These are phyloP conservation scores for Mellivora capensis DNA, from an alignment of 2,113 vertebrate genomes.

Conservation along the genomic window DNA sequence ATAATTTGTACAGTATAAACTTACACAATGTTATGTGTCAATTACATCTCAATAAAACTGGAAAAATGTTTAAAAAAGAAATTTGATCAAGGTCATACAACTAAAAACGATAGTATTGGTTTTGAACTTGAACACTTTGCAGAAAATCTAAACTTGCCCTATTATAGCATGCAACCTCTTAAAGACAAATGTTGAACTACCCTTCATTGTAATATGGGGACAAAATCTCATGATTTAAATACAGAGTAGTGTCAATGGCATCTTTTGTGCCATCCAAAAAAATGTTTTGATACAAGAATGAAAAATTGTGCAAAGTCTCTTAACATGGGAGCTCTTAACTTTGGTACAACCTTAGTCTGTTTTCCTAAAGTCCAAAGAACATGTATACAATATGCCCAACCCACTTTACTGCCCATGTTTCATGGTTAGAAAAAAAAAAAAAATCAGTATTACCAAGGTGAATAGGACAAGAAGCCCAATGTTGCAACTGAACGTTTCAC, in stretches of 20 bases:
- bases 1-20: background rate
- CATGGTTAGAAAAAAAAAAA: background rate
- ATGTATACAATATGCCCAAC: background rate
- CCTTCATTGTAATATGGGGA: background rate
- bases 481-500: background rate
- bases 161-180: background rate
- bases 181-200: background rate
- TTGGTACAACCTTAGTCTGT: background rate
- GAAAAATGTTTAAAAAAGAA: background rate
- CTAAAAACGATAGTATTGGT: background rate
- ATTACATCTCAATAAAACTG: background rate
- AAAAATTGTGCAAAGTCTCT: background rate
- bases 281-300: background rate
- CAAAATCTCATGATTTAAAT: background rate
- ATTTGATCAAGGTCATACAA: background rate
- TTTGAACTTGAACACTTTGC: background rate
- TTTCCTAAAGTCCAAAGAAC: conserved; percentile 17
- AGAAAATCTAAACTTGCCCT: background rate
- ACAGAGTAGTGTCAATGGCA: background rate
- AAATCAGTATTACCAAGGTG: background rate
- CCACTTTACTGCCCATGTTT: background rate
- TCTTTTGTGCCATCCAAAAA: background rate
- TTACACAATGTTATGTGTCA: background rate
- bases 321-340: background rate
- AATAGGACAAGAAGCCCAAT: background rate